Conservation (phyloP, 2,113 vertebrate genomes). For the Limanda limanda region DNA sequence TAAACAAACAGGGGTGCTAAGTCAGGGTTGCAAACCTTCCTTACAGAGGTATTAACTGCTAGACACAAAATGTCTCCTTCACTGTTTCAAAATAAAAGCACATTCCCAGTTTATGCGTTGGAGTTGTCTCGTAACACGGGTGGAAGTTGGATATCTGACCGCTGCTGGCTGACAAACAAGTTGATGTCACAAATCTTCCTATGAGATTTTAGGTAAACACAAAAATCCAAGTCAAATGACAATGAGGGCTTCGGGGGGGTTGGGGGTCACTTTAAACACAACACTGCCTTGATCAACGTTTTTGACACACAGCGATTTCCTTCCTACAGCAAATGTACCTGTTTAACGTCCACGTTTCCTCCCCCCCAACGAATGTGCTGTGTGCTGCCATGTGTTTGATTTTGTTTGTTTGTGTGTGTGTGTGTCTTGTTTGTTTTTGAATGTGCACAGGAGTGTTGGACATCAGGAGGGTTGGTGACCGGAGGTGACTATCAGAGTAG, state of each 20-base stretch:
- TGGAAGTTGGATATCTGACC: background rate
- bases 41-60: background rate
- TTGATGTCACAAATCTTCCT: background rate
- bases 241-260: too few relatives aligned
- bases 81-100: background rate
- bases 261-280: background rate
- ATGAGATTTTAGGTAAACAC: constrained; percentile 26
- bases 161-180: background rate
- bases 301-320: constrained; percentile 11
- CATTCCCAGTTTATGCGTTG: background rate
- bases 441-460: constrained; percentile 86
- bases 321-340: constrained; percentile 41
- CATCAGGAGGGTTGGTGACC: constrained; percentile 84
- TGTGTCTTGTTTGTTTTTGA: constrained; percentile 83
- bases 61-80: background rate
- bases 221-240: background rate
- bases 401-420: constrained; percentile 81
- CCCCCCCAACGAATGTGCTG: constrained; percentile 66
- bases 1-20: too few relatives aligned
- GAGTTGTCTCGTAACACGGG: too few relatives aligned
- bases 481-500: constrained; percentile 89
- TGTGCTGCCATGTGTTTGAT: constrained; percentile 79
- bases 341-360: constrained; percentile 71
- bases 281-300: constrained; percentile 6
- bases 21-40: background rate